Evolutionary conservation across 2,113 vertebrate species (phyloP).

Genomic region (Madoqua kirkii): DNA sequence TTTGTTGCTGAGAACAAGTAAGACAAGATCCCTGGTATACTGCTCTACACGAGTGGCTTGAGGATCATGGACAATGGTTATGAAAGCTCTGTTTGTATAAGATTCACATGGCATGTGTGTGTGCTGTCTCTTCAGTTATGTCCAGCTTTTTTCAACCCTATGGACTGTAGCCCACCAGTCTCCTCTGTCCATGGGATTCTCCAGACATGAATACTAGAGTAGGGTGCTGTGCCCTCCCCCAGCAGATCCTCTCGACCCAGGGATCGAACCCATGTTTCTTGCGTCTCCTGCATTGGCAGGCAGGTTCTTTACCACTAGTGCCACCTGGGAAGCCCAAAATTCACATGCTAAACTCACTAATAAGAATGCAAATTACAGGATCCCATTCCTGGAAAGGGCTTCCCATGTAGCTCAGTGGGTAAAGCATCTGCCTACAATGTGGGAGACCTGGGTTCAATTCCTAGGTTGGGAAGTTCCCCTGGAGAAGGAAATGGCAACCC

Average conservation of each 20-base stretch:
- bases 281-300: neutral
- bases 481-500: neutral
- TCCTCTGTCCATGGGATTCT: neutral
- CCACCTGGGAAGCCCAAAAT: neutral
- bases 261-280: neutral
- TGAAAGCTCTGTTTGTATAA: neutral
- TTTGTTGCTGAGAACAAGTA: conserved; percentile 18
- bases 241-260: neutral
- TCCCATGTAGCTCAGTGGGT: neutral
- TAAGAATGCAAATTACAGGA: neutral
- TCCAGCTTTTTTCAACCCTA: neutral
- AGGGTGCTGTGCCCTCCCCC: neutral
- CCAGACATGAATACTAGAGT: neutral
- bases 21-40: neutral
- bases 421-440: neutral
- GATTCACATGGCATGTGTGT: neutral
- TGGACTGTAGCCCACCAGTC: neutral
- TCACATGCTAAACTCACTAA: neutral
- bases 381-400: neutral
- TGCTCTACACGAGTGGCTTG: neutral
- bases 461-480: neutral
- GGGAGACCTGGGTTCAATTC: neutral
- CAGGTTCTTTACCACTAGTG: neutral
- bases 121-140: neutral
- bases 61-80: neutral